Percentiles rank a stretch among this genome's conserved stretches.
phyloP scores from a whole-genome alignment of 2,797 vertebrate genomes.

The Champsocephalus gunnari region DNA sequence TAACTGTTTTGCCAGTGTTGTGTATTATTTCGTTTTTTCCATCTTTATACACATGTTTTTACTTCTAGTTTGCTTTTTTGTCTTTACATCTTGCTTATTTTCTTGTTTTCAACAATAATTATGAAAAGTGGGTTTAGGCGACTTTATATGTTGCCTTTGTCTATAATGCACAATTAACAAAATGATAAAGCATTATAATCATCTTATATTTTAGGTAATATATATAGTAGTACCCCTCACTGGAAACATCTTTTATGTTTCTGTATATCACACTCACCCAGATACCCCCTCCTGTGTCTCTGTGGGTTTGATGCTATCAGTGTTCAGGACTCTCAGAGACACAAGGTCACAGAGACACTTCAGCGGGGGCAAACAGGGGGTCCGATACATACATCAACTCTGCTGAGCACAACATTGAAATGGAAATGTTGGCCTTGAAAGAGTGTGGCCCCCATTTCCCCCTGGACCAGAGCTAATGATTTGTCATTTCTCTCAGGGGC shows the following conservation, averaged over 20 bases:
- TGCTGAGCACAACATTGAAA: conserved; percentile 88
- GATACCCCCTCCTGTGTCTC: conserved; percentile 32
- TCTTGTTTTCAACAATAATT: too few species aligned
- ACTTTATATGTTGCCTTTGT: too few species aligned
- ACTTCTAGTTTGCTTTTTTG: too few species aligned
- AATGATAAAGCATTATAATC: too few species aligned
- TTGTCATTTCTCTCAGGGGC: conserved; percentile 86
- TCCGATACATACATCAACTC: conserved; percentile 88
- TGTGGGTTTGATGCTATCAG: conserved; percentile 36
- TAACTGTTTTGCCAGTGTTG: too few species aligned
- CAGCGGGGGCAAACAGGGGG: conserved; percentile 75
- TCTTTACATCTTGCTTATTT: too few species aligned
- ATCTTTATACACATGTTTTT: too few species aligned
- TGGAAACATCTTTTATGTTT: not conserved
- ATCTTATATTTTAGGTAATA: too few species aligned
- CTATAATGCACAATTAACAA: too few species aligned
- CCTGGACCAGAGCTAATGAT: conserved; percentile 83
- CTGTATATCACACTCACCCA: conserved; percentile 7
- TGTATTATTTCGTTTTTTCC: too few species aligned
- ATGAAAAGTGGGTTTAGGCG: too few species aligned
- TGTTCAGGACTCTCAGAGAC: conserved; percentile 24
- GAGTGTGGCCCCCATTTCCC: conserved; percentile 81
- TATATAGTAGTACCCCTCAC: not conserved
- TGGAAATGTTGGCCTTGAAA: conserved; percentile 88
- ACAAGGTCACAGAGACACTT: conserved; percentile 78